Base-by-base conservation (phyloP, 2,797 vertebrate species). In the Lepus oiostolus region DNA sequence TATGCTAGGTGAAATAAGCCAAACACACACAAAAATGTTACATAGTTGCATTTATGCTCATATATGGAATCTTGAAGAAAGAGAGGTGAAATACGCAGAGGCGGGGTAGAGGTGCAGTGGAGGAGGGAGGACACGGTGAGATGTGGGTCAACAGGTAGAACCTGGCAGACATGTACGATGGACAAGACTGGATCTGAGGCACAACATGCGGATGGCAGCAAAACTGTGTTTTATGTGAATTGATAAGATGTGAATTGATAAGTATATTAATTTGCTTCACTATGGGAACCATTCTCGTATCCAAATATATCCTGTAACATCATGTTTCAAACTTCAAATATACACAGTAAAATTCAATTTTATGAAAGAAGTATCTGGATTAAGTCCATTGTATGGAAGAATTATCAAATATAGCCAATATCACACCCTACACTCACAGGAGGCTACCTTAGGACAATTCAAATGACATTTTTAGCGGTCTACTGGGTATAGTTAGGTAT, bases 391-490 rank as follows among this genome's bases (percentile, higher is more conserved):
- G 24, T 54, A 0, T 67, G 63, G 76, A 70, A 81, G 32, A 85
- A 87, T 63, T n/a, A 68, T 80, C 32, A 83, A 30, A 72, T n/a
- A 67, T 6, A 87, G 0, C 26, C 5, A n/a, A 86, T 54, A 30
- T 30, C 38, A 47, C 1, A 30, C 0, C 13, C 17, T 42, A 35
- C 2, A 80, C 2, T 50, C 30, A 88, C 17, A 79, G 50, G 52
- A 82, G 91, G 71, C 12, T 9, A 76, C 10, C 60, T 82, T 76
- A 92, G 16, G 77, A 72, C 91, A 70, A 47, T 90, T 86, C 54
- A 83, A 32, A 38, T 85, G 38, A 60, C 85, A 9, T 54, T 68
- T 81, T 71, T 88, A 80, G n/a, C 26, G 6, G 82, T 47, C 71
- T 54, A 6, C 71, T 94, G n/a, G 2, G n/a, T 89, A 0, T 47